These are phyloP conservation scores for Tillus elongatus DNA, from an alignment of 2,888 invertebrate genomes.

Conservation along the genomic window DNA sequence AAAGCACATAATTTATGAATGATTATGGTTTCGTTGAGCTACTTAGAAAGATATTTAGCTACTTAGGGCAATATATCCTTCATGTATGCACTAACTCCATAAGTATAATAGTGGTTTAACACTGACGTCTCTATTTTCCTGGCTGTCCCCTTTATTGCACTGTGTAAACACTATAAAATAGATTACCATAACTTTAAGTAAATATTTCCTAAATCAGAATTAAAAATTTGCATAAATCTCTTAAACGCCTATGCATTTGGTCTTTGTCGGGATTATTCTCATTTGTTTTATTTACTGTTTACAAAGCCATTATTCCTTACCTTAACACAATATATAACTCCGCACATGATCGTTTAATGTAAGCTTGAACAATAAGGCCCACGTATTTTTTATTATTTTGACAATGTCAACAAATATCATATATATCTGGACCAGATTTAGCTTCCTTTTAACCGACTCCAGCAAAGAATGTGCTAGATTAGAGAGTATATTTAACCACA, in stretches of 20 bases:
- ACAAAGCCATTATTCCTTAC: too few species aligned
- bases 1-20: too few species aligned
- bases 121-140: constrained; percentile 26
- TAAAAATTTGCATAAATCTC: constrained; percentile 21
- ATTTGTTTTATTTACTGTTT: constrained; percentile 20
- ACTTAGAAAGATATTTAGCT: constrained; percentile 26
- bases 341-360: too few species aligned
- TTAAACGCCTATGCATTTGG: constrained; percentile 11
- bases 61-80: constrained; percentile 22
- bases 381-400: too few species aligned
- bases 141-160: constrained; percentile 17
- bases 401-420: too few species aligned
- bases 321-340: too few species aligned
- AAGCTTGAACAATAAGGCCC: too few species aligned
- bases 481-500: too few species aligned
- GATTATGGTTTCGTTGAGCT: constrained; percentile 21
- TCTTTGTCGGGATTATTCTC: constrained; percentile 17
- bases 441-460: too few species aligned
- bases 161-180: constrained; percentile 25
- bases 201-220: constrained; percentile 27
- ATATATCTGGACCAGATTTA: too few species aligned
- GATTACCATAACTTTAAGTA: constrained; percentile 22
- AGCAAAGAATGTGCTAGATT: too few species aligned
- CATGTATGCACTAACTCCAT: constrained; percentile 16
- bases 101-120: constrained; percentile 21